These are phyloP conservation scores for Columba janthina DNA, from an alignment of 2,113 vertebrate species.

Conservation along the genomic window DNA sequence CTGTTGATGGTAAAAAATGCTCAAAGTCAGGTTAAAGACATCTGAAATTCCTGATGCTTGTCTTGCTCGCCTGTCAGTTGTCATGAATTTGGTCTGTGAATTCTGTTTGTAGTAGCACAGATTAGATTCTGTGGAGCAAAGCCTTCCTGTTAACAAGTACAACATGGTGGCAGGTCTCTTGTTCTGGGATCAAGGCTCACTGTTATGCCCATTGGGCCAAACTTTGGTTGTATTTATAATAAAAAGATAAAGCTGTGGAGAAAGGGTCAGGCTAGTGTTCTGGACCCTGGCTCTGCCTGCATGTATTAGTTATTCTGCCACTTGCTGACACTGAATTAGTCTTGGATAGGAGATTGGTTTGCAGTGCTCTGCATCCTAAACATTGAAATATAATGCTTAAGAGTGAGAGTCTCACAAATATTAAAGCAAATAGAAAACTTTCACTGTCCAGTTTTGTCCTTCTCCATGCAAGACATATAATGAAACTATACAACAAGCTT, in stretches of 20 bases:
- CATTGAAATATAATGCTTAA: neutral
- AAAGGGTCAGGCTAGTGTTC: neutral
- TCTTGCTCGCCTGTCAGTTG: neutral
- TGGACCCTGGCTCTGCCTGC: neutral
- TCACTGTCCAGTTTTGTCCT: neutral
- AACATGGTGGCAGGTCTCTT: neutral
- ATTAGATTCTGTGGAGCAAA: neutral
- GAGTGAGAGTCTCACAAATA: neutral
- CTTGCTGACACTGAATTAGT: neutral
- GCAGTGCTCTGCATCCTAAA: neutral
- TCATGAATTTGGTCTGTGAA: neutral
- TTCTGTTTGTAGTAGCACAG: neutral
- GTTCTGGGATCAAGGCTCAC: neutral
- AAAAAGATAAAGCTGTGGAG: neutral
- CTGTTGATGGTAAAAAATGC: neutral
- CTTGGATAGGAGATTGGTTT: neutral
- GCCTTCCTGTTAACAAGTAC: neutral
- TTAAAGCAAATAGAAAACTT: neutral
- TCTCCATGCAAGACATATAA: neutral
- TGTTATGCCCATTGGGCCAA: neutral
- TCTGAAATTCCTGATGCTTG: neutral
- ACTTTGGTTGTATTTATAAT: neutral
- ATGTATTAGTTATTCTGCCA: neutral
- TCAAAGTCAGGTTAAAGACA: neutral
- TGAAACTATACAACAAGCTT: neutral